A percentile compares a stretch with the other conserved stretches of the same genome.
Evolutionary conservation across 2,888 invertebrate species (phyloP).

Genomic region (Eilema caniola): DNA sequence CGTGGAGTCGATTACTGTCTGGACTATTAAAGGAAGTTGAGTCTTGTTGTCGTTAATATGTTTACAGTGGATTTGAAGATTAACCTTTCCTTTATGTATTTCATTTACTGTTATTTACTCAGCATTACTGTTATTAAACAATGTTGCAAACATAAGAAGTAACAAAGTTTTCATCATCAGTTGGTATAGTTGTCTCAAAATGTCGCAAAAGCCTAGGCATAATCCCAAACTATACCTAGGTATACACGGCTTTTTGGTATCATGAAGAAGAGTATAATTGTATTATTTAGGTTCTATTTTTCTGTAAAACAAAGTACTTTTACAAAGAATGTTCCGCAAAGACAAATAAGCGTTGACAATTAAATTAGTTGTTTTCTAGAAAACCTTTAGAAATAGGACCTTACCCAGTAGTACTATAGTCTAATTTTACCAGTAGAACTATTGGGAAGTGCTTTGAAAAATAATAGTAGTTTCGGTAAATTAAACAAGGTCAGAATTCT

Average conservation of each 20-base stretch:
- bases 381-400: not conserved
- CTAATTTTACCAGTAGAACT: too few species aligned
- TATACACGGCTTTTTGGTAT: not conserved
- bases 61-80: not conserved
- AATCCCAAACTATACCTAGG: too few species aligned
- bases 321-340: not conserved
- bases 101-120: not conserved
- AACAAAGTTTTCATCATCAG: not conserved
- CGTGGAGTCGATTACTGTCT: not conserved
- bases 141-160: too few species aligned
- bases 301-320: not conserved
- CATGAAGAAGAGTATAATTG: not conserved
- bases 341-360: not conserved
- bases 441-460: too few species aligned
- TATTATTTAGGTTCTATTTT: not conserved
- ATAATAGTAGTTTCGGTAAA: not conserved
- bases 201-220: not conserved
- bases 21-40: not conserved
- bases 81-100: not conserved
- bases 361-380: not conserved
- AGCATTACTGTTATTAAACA: too few species aligned
- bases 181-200: not conserved
- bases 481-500: not conserved
- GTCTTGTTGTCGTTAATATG: not conserved
- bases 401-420: too few species aligned